Evolutionary conservation across 2,797 vertebrate species (phyloP).

Genomic region (Pipistrellus nathusii): DNA sequence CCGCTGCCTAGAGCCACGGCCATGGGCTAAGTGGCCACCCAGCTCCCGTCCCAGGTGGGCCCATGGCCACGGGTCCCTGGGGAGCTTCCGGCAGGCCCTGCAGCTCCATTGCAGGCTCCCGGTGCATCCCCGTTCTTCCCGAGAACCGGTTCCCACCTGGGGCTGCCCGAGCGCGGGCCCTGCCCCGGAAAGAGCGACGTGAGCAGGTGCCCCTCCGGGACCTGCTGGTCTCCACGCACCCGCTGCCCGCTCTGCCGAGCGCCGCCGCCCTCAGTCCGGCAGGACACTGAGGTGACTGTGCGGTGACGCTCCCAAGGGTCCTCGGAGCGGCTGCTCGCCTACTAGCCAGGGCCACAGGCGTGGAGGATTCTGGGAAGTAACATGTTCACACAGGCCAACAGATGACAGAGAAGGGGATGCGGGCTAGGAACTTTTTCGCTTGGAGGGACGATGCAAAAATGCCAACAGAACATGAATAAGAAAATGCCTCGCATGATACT

Average conservation of each 20-base stretch:
- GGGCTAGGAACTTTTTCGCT: background rate
- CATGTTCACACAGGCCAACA: background rate
- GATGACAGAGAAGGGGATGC: background rate
- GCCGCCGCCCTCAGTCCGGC: fast-evolving
- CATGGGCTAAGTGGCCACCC: fast-evolving
- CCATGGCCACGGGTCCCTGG: fast-evolving
- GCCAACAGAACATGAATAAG: background rate
- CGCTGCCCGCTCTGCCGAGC: background rate
- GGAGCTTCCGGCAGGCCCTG: background rate
- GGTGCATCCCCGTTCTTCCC: fast-evolving
- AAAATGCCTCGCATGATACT: fast-evolving
- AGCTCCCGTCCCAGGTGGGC: background rate
- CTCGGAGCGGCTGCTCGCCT: background rate
- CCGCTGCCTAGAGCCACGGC: background rate
- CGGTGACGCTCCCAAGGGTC: background rate
- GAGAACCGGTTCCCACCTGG: fast-evolving
- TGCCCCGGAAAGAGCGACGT: background rate
- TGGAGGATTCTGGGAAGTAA: background rate
- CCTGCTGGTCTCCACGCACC: fast-evolving
- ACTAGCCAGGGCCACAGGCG: fast-evolving
- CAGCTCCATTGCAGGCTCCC: background rate
- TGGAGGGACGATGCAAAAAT: background rate
- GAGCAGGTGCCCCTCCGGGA: fast-evolving
- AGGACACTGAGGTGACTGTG: background rate
- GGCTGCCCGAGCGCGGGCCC: fast-evolving